Conservation (phyloP, 2,797 vertebrate species). For the Arrhamphus sclerolepis region DNA sequence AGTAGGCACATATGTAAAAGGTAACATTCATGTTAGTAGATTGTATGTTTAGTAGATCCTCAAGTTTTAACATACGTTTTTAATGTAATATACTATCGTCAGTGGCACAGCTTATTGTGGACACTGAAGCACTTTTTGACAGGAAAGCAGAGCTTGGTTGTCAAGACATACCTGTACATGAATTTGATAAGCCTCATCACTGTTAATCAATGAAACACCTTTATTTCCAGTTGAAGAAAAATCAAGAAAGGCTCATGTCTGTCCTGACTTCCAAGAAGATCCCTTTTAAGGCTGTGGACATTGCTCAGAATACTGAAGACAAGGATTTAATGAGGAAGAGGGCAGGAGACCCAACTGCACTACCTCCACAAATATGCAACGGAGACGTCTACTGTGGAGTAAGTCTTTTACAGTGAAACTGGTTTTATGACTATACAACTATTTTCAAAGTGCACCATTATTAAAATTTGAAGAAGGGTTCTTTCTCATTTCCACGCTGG, state of each 20-base stretch:
- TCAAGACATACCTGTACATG: not conserved
- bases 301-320: not conserved
- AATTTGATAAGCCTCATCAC: not conserved
- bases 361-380: constrained; percentile 70
- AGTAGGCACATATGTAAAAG: not conserved
- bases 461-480: too few relatives aligned
- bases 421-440: too few relatives aligned
- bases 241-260: constrained; percentile 19
- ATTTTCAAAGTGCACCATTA: too few relatives aligned
- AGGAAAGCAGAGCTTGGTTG: not conserved
- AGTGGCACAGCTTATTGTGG: not conserved
- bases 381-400: constrained; percentile 67
- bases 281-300: constrained; percentile 22
- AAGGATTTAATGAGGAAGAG: constrained; percentile 58
- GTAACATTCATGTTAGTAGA: too few relatives aligned
- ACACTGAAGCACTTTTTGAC: not conserved
- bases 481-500: too few relatives aligned
- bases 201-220: not conserved
- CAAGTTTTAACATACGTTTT: too few relatives aligned
- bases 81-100: too few relatives aligned
- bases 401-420: constrained; percentile 29
- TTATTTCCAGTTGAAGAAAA: constrained; percentile 49
- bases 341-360: constrained; percentile 11
- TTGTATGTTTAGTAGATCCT: too few relatives aligned
- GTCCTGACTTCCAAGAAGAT: constrained; percentile 41